These are phyloP conservation scores for Lottia scabra DNA, from an alignment of 2,888 invertebrate species.

Conservation along the genomic window DNA sequence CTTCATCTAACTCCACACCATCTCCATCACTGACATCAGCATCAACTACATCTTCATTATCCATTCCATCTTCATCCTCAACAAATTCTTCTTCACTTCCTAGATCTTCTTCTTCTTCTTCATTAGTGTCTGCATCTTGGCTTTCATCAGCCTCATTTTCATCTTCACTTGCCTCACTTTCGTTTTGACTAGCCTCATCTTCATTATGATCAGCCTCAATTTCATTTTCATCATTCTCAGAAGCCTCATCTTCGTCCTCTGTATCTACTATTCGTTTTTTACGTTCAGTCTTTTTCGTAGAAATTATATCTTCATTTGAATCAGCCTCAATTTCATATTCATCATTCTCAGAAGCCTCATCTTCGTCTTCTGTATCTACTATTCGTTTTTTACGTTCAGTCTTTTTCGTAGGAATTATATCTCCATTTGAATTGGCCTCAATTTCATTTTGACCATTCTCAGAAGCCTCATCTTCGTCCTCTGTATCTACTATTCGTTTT, in stretches of 20 bases:
- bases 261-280: constrained; percentile 13
- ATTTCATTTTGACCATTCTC: background rate
- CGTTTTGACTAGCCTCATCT: background rate
- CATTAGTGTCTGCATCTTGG: constrained; percentile 14
- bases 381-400: constrained; percentile 17
- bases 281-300: constrained; percentile 14
- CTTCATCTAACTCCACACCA: constrained; percentile 8
- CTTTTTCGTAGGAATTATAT: constrained; percentile 8
- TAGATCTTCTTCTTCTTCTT: constrained; percentile 10
- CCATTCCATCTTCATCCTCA: constrained; percentile 13
- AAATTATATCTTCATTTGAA: constrained; percentile 7
- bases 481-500: constrained; percentile 10
- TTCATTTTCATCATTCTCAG: background rate
- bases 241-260: constrained; percentile 10
- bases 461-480: constrained; percentile 9
- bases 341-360: constrained; percentile 4
- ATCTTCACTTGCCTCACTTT: constrained; percentile 7
- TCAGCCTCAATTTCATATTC: background rate
- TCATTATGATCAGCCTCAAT: too few species aligned
- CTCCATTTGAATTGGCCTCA: constrained; percentile 5
- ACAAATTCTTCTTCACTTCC: constrained; percentile 6
- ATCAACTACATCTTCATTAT: constrained; percentile 8
- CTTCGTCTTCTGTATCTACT: constrained; percentile 12
- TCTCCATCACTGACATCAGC: constrained; percentile 7
- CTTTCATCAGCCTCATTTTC: constrained; percentile 18